Evolutionary conservation across 2,888 invertebrate species (phyloP).

Genomic region (Bellardia bayeri): DNA sequence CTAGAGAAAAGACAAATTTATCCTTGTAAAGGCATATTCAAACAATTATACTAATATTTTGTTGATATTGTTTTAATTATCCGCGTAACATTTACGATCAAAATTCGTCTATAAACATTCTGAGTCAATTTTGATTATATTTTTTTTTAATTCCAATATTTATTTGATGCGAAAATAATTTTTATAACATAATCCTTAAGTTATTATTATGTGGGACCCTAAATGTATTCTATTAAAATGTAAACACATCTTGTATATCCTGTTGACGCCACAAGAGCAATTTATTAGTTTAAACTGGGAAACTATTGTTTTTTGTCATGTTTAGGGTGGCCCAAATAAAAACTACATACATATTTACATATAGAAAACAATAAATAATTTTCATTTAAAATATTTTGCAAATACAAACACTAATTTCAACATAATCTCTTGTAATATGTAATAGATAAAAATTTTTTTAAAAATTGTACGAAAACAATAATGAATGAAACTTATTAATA

Average conservation of each 20-base stretch:
- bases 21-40: no score
- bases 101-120: no score
- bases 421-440: no score
- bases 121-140: no score
- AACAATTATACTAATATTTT: no score
- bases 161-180: not conserved
- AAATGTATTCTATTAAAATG: conserved; percentile 24
- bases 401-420: no score
- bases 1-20: no score
- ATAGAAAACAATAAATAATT: not conserved
- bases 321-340: conserved; percentile 20
- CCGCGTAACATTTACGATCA: no score
- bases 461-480: not conserved
- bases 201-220: conserved; percentile 28
- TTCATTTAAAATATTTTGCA: not conserved
- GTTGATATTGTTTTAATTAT: no score
- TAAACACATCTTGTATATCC: conserved; percentile 63
- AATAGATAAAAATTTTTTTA: not conserved
- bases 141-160: not conserved
- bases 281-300: conserved; percentile 59
- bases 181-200: conserved; percentile 19
- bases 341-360: not conserved
- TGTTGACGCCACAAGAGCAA: conserved; percentile 62
- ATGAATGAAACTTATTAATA: not conserved
- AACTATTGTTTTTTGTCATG: conserved; percentile 12